Evolutionary conservation across 1,140 invertebrate genomes (phyloP), one percentile per base, ranked within the genome.

Genomic region (Odontomachus brunneus): DNA sequence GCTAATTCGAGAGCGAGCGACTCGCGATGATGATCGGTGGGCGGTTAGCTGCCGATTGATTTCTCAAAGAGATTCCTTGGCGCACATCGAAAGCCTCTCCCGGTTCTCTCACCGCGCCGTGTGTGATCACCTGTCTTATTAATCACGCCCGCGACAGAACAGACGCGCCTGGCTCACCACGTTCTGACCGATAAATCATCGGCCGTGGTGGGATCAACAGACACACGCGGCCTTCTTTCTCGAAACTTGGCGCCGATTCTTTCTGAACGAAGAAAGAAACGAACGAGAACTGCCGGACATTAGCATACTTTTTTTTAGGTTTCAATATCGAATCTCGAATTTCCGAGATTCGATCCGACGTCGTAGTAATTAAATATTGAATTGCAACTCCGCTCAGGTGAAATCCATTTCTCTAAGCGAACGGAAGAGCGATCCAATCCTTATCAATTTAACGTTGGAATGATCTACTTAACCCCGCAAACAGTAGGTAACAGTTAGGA

Each of bases 51-150:
- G 66, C n/a, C 67, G 69, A 82, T 82, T 82, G 78, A 82, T 82
- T 82, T 49, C 78, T 82, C 67, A 72, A 57, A 59, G 69, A 80
- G 65, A 82, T 51, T 74, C 51, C n/a, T 15, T 14, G 15, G 57
- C 69, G 38, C 29, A 26, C 57, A 60, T 74, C 38, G 60, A 80
- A 49, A 57, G 65, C 65, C 44, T 17, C 59, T 48, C 51, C n/a
- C 29, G 26, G 14, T 24, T 62, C 22, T 57, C 71, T 57, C 75
- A 57, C 51, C 24, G 29, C 51, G 33, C 51, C 69, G 3, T 53
- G 2, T 24, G 33, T 82, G 74, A 82, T 82, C 33, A 60, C 60
- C 69, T 62, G 44, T 62, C 55, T 60, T 69, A 82, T 82, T 74
- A 62, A 29, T 69, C 26, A 51, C n/a, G 9, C 38, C n/a, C n/a